Percentiles rank a stretch among this genome's conserved stretches.
These are phyloP conservation scores for Otolemur crassicaudatus DNA, from an alignment of 2,797 vertebrate genomes.

Conservation along the genomic window DNA sequence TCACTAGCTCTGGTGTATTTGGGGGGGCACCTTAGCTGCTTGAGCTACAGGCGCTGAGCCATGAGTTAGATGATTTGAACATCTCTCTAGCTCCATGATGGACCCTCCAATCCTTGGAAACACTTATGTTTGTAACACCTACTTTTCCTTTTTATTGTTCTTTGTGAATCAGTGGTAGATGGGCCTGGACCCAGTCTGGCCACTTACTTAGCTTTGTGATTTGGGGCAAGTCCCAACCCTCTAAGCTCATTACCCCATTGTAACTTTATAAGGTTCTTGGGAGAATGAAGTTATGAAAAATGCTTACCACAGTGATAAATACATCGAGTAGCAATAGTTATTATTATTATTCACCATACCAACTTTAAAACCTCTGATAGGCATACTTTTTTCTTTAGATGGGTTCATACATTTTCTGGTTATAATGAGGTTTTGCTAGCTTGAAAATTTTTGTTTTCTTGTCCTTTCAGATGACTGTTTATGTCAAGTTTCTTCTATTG, in stretches of 20 bases:
- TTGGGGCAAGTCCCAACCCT: not conserved
- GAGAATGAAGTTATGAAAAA: slow-evolving; percentile 5
- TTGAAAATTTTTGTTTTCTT: slow-evolving; percentile 4
- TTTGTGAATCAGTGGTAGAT: not conserved
- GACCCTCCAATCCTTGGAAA: not conserved
- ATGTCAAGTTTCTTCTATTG: not conserved
- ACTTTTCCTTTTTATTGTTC: not conserved
- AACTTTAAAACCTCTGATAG: not conserved
- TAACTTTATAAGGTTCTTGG: not conserved
- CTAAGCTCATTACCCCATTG: not conserved
- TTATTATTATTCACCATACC: not conserved
- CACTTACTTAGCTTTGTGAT: not conserved
- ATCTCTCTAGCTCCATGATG: not conserved
- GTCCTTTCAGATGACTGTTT: not conserved
- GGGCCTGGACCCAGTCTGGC: not conserved
- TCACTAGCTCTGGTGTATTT: too few relatives aligned
- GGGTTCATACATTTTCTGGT: slow-evolving; percentile 1
- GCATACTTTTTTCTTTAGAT: slow-evolving; percentile 9
- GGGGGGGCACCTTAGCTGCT: too few relatives aligned
- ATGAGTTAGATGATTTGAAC: not conserved
- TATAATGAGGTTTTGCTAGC: not conserved
- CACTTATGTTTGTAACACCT: not conserved
- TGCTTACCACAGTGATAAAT: not conserved
- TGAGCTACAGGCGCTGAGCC: too few relatives aligned
- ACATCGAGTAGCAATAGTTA: not conserved